Evolutionary conservation across 2,888 invertebrate species (phyloP).

Genomic region (Brassicogethes aeneus): DNA sequence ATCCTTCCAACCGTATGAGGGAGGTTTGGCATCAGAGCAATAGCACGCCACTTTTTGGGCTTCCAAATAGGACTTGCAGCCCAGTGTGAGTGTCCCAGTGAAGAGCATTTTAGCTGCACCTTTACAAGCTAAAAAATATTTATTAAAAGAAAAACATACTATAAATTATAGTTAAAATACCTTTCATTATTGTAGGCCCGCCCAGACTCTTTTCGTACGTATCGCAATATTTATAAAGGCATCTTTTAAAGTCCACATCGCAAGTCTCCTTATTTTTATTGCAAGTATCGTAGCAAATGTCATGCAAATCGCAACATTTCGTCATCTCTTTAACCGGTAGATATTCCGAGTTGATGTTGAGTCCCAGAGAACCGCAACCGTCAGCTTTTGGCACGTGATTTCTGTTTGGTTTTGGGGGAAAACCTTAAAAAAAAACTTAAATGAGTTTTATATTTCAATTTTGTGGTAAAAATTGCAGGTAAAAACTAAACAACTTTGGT

Average conservation of each 20-base stretch:
- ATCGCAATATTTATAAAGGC: slow-evolving; percentile 76
- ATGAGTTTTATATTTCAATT: no score
- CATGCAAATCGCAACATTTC: slow-evolving; percentile 78
- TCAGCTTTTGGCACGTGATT: slow-evolving; percentile 67
- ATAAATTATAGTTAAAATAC: no score
- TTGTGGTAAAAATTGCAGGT: no score
- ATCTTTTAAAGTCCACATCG: slow-evolving; percentile 79
- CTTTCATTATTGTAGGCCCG: slow-evolving; percentile 58
- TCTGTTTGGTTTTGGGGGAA: slow-evolving; percentile 57
- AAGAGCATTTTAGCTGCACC: slow-evolving; percentile 77
- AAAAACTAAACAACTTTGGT: no score
- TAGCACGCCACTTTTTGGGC: slow-evolving; percentile 78
- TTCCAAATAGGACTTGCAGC: slow-evolving; percentile 78
- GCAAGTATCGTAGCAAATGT: slow-evolving; percentile 87
- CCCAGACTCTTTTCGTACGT: slow-evolving; percentile 54
- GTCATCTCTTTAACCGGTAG: slow-evolving; percentile 75
- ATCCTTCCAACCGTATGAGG: slow-evolving; percentile 25
- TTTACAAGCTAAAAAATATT: slow-evolving; percentile 75
- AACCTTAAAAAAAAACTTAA: slow-evolving; percentile 53
- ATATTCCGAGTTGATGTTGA: slow-evolving; percentile 61
- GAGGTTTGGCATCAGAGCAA: no score
- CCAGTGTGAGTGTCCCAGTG: slow-evolving; percentile 75
- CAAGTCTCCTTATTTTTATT: slow-evolving; percentile 78
- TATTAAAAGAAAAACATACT: no score
- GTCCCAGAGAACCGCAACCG: slow-evolving; percentile 79